A percentile compares a stretch with the other conserved stretches of the same genome.
Evolutionary conservation across 1,140 invertebrate genomes (phyloP).

Genomic region (Cydia pomonella): DNA sequence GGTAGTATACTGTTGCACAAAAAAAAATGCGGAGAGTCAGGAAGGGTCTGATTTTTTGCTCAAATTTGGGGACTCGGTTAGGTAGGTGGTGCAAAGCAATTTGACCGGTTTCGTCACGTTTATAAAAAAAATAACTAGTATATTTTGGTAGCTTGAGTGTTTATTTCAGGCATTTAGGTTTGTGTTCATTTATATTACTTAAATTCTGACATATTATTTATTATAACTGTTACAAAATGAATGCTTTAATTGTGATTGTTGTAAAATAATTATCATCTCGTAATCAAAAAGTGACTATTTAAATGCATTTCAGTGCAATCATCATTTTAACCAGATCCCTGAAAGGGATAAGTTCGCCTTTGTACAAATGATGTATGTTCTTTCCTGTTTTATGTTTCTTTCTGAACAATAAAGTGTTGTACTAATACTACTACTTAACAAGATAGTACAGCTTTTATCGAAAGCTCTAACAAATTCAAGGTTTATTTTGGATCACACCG

Average conservation of each 20-base stretch:
- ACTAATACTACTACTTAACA: no score
- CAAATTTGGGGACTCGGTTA: neutral
- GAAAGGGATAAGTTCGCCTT: no score
- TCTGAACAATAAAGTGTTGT: no score
- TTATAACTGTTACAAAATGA: no score
- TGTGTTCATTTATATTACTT: neutral
- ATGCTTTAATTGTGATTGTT: no score
- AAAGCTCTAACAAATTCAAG: constrained; percentile 18
- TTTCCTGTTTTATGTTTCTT: no score
- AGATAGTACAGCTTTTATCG: constrained; percentile 9
- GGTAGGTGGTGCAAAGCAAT: constrained; percentile 9
- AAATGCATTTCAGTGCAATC: neutral
- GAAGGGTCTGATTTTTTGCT: constrained; percentile 17
- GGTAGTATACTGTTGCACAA: constrained; percentile 10
- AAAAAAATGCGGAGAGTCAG: neutral
- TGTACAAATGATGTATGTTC: no score
- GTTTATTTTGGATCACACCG: constrained; percentile 35
- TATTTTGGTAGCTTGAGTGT: neutral
- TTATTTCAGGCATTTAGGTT: neutral
- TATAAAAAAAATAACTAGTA: neutral
- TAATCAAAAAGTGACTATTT: neutral
- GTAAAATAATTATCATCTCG: no score
- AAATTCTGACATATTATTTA: neutral
- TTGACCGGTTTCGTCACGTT: constrained; percentile 3
- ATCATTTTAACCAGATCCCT: neutral